phyloP scores from a whole-genome alignment of 2,113 vertebrate genomes.

The Ceyx margarethae region DNA sequence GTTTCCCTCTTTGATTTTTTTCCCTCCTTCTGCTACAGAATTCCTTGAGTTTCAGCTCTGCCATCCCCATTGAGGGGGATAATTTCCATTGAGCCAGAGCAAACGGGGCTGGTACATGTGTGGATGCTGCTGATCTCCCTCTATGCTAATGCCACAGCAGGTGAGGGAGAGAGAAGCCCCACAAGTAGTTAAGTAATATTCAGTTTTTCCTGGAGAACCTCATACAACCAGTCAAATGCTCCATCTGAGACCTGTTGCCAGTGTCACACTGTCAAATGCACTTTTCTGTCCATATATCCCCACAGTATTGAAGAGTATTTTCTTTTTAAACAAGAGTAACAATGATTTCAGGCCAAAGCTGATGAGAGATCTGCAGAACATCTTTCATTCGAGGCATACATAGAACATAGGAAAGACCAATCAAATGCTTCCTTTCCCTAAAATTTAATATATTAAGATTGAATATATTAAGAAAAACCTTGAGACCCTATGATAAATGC shows the following conservation, averaged over 20 bases:
- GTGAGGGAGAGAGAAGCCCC: no score
- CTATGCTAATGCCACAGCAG: neutral
- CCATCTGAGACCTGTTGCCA: neutral
- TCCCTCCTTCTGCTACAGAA: neutral
- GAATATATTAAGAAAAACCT: neutral
- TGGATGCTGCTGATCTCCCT: accelerated
- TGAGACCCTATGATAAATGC: neutral
- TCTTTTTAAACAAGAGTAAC: neutral
- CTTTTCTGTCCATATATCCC: neutral
- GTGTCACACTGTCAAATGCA: neutral
- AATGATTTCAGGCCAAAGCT: neutral
- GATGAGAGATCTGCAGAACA: neutral
- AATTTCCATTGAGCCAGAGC: accelerated
- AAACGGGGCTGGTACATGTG: neutral
- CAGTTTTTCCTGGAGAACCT: neutral
- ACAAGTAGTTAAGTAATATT: neutral
- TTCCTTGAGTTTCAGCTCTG: neutral
- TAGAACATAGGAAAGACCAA: neutral
- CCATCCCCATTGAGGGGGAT: neutral
- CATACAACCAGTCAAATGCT: accelerated
- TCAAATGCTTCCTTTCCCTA: neutral
- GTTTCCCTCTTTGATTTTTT: neutral
- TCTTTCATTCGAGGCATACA: neutral
- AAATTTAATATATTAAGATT: neutral
- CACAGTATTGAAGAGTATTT: neutral